Percentiles rank a stretch among this genome's conserved stretches.
These are phyloP conservation scores for Eupeodes latifasciatus DNA, from an alignment of 2,888 invertebrate species.

Conservation along the genomic window DNA sequence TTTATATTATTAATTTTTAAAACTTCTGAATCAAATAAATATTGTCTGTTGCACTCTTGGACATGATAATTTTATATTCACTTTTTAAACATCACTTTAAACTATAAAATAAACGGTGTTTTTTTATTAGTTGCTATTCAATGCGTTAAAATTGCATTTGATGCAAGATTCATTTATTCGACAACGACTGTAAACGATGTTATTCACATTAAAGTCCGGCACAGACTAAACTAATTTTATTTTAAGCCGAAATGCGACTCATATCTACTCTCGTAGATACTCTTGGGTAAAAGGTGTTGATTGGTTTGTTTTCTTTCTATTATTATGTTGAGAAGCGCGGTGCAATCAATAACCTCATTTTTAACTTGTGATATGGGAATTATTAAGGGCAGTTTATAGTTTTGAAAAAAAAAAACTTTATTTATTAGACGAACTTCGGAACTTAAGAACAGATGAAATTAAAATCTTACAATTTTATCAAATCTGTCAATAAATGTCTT, in stretches of 20 bases:
- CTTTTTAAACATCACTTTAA: background rate
- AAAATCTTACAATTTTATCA: no score
- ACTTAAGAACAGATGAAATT: no score
- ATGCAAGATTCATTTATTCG: constrained; percentile 5
- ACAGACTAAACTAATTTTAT: constrained; percentile 72
- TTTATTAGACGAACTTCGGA: background rate
- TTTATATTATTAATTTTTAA: background rate
- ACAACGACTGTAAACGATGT: constrained; percentile 30
- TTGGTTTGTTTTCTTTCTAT: background rate
- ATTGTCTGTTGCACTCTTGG: no score
- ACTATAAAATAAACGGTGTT: background rate
- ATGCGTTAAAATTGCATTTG: constrained; percentile 30
- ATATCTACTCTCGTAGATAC: constrained; percentile 61
- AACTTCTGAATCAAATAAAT: background rate
- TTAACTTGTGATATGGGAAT: background rate
- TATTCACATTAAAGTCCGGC: constrained; percentile 59
- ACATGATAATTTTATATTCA: no score
- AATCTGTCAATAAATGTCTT: no score
- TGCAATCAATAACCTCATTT: constrained; percentile 72
- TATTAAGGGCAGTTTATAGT: background rate
- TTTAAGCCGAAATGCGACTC: constrained; percentile 52
- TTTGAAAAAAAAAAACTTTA: background rate
- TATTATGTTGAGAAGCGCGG: constrained; percentile 21
- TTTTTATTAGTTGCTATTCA: background rate
- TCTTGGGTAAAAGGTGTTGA: constrained; percentile 55